phyloP scores from a whole-genome alignment of 2,888 invertebrate species.

The Norana najaformis region DNA sequence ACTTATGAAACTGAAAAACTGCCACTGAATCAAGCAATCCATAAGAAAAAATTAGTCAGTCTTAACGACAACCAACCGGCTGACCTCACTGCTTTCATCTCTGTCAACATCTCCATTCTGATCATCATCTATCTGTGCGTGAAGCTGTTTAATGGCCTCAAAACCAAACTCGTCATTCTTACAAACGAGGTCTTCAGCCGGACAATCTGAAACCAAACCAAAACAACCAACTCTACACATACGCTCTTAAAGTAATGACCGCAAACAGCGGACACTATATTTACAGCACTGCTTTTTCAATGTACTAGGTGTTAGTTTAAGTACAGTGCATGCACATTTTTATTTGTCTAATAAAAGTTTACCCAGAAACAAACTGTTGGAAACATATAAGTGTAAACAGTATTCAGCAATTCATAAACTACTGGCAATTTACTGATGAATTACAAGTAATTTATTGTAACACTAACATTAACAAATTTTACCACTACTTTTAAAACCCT shows the following conservation, averaged over 20 bases:
- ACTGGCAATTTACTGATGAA: too few relatives aligned
- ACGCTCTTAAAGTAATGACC: not conserved
- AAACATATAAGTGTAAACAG: too few relatives aligned
- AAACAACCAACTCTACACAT: not conserved
- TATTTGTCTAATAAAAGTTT: too few relatives aligned
- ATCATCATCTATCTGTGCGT: slow-evolving; percentile 94
- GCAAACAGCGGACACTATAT: not conserved
- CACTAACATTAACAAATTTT: too few relatives aligned
- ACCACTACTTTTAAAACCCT: too few relatives aligned
- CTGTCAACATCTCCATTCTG: slow-evolving; percentile 95
- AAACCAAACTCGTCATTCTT: slow-evolving; percentile 63
- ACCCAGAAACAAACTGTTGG: too few relatives aligned
- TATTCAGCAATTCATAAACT: too few relatives aligned
- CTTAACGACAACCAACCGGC: not conserved
- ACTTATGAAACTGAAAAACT: not conserved
- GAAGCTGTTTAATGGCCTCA: slow-evolving; percentile 89
- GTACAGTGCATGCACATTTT: too few relatives aligned
- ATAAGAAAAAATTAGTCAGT: not conserved
- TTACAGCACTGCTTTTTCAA: too few relatives aligned
- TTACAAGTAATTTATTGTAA: too few relatives aligned
- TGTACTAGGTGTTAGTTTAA: too few relatives aligned
- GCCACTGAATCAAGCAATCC: not conserved
- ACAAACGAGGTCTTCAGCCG: slow-evolving; percentile 40
- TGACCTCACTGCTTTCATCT: slow-evolving; percentile 92
- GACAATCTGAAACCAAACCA: slow-evolving; percentile 36